These are phyloP conservation scores for Unio delphinus DNA, from an alignment of 2,888 invertebrate species.

Conservation along the genomic window DNA sequence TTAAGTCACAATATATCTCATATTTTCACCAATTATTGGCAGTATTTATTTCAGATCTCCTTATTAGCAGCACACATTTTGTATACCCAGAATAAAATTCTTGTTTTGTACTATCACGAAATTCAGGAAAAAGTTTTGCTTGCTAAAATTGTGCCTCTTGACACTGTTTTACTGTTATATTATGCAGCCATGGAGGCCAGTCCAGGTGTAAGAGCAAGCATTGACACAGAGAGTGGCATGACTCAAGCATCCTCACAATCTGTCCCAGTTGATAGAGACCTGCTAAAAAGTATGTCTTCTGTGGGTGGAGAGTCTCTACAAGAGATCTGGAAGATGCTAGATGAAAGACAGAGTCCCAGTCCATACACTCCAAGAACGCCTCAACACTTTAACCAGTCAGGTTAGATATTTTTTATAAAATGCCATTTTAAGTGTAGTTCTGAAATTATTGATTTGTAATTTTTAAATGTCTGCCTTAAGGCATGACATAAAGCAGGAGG, in stretches of 20 bases:
- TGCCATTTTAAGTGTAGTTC: conserved; percentile 3
- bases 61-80: too few species aligned
- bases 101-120: too few species aligned
- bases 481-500: too few species aligned
- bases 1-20: too few species aligned
- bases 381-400: conserved; percentile 13
- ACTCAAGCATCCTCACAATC: conserved; percentile 19
- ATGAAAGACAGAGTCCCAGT: conserved; percentile 49
- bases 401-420: neutral
- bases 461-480: too few species aligned
- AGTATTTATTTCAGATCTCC: too few species aligned
- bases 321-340: conserved; percentile 68
- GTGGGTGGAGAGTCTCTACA: conserved; percentile 64
- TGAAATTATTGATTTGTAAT: too few species aligned
- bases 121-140: too few species aligned
- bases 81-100: too few species aligned
- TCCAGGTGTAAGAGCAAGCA: conserved; percentile 32
- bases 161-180: neutral
- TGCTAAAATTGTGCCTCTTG: too few species aligned
- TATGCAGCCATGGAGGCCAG: conserved; percentile 30
- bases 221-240: conserved; percentile 37
- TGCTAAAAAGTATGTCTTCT: conserved; percentile 63
- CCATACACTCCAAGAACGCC: conserved; percentile 28
- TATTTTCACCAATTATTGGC: too few species aligned
- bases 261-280: conserved; percentile 25